Evolutionary conservation across 2,113 vertebrate species (phyloP).

Genomic region (Corythornis madagascariensis): DNA sequence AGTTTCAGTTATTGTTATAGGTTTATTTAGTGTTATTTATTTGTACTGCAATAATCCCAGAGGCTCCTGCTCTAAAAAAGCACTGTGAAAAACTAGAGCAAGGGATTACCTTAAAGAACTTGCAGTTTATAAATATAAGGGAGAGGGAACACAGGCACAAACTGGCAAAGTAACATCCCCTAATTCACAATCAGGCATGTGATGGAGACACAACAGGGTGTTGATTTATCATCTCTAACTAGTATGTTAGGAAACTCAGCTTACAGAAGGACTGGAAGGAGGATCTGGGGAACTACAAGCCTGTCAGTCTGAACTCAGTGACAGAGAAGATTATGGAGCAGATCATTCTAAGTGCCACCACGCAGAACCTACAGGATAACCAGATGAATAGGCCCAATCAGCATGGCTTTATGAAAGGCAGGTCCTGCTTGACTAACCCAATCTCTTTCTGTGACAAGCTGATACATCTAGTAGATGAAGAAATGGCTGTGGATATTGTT

Average conservation of each 20-base stretch:
- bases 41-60: not conserved
- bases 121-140: not conserved
- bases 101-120: not conserved
- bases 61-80: not conserved
- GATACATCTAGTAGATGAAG: not conserved
- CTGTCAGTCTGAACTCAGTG: not conserved
- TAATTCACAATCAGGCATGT: not conserved
- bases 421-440: not conserved
- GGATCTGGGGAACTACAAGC: not conserved
- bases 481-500: not conserved
- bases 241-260: not conserved
- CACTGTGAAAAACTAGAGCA: not conserved
- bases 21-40: conserved; percentile 20
- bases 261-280: not conserved
- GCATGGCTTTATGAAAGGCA: not conserved
- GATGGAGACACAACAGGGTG: accelerated
- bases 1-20: not conserved
- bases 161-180: not conserved
- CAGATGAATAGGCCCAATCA: not conserved
- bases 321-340: not conserved
- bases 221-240: not conserved
- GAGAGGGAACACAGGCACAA: not conserved
- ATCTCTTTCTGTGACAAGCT: not conserved
- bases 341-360: not conserved
- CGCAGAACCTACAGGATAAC: not conserved